These are phyloP conservation scores for Aselliscus stoliczkanus DNA, from an alignment of 2,797 vertebrate species.

Conservation along the genomic window DNA sequence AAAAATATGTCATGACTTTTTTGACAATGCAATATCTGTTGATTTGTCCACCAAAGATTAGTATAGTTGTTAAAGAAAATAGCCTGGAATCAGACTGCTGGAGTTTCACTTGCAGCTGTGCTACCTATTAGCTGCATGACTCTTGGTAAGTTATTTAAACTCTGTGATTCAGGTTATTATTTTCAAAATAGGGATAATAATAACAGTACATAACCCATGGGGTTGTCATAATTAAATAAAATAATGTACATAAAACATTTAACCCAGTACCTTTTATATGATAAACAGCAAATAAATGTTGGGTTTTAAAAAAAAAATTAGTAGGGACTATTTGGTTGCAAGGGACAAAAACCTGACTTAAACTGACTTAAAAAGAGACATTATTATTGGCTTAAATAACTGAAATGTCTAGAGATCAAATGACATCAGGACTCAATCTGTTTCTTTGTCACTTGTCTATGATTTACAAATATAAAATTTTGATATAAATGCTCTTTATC, in stretches of 20 bases:
- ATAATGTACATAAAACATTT: background rate
- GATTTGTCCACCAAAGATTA: background rate
- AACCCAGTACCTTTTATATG: background rate
- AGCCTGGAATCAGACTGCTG: background rate
- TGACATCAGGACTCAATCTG: background rate
- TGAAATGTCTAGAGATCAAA: background rate
- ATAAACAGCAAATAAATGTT: background rate
- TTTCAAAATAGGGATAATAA: constrained; percentile 24
- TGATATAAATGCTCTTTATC: background rate
- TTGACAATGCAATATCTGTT: too few relatives aligned
- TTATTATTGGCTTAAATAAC: background rate
- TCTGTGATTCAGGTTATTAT: background rate
- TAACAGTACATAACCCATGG: constrained; percentile 1
- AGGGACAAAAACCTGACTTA: constrained; percentile 17
- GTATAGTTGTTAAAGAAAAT: background rate
- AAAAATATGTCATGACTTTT: too few relatives aligned
- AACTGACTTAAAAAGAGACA: background rate
- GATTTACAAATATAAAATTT: constrained; percentile 18
- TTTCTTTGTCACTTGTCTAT: background rate
- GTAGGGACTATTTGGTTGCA: background rate
- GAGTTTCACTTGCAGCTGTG: background rate
- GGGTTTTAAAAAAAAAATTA: background rate
- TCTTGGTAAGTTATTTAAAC: constrained; percentile 26
- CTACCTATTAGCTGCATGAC: background rate
- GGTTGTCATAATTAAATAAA: constrained; percentile 14